Conservation (phyloP, 1,140 invertebrate genomes). For the Anastatus disparis region DNA sequence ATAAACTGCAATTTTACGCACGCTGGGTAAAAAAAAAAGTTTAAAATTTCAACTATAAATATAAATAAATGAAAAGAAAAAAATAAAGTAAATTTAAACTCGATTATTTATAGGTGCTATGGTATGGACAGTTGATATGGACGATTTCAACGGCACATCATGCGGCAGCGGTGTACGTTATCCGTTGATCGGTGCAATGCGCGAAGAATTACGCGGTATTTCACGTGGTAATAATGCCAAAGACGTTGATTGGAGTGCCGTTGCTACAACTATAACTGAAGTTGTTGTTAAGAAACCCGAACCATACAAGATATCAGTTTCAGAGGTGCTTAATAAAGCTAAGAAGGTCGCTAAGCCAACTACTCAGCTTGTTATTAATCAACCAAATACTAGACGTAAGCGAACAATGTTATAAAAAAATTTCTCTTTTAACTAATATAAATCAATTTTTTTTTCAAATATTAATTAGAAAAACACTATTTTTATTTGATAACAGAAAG, state of each 20-base stretch:
- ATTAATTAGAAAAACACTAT: too few relatives aligned
- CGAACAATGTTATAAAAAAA: too few relatives aligned
- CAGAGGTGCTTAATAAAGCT: slow-evolving; percentile 75
- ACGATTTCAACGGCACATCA: slow-evolving; percentile 88
- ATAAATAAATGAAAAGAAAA: too few relatives aligned
- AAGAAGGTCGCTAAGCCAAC: slow-evolving; percentile 72
- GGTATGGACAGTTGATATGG: slow-evolving; percentile 98
- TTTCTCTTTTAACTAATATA: too few relatives aligned
- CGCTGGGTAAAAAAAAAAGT: too few relatives aligned
- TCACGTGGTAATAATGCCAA: slow-evolving; percentile 83
- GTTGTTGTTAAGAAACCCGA: slow-evolving; percentile 77
- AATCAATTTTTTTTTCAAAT: too few relatives aligned
- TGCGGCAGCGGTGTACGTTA: slow-evolving; percentile 88
- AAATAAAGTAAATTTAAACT: too few relatives aligned
- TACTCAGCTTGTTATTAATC: slow-evolving; percentile 69
- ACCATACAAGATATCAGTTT: slow-evolving; percentile 82
- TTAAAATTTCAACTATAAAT: too few relatives aligned
- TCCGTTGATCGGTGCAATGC: slow-evolving; percentile 91
- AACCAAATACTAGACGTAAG: slow-evolving; percentile 62
- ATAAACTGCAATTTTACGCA: too few relatives aligned
- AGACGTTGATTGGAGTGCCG: slow-evolving; percentile 85
- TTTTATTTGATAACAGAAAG: slow-evolving; percentile 75
- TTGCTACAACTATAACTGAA: slow-evolving; percentile 73
- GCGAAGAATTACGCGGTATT: slow-evolving; percentile 86
- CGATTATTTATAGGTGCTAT: slow-evolving; percentile 78